Evolutionary conservation across 2,888 invertebrate species (phyloP).

Genomic region (Gortyna flavago): DNA sequence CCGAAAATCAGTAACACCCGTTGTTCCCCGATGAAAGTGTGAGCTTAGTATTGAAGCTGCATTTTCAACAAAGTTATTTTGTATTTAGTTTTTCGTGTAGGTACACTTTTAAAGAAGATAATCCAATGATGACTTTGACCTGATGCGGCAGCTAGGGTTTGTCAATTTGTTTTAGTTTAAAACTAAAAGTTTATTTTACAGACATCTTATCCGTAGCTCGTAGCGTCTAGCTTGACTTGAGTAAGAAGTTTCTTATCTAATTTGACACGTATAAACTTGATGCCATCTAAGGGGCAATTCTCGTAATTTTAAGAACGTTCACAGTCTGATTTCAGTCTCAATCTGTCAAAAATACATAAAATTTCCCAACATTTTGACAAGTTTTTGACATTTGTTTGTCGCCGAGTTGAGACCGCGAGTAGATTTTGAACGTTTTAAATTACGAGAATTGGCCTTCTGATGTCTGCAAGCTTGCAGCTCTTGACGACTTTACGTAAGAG

Average conservation of each 20-base stretch:
- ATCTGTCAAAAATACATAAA: no score
- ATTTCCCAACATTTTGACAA: no score
- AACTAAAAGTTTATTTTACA: constrained; percentile 5
- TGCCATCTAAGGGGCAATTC: no score
- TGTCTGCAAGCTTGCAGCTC: constrained; percentile 19
- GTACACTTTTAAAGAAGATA: neutral
- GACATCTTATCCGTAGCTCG: constrained; percentile 9
- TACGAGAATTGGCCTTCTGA: no score
- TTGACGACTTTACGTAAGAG: constrained; percentile 30
- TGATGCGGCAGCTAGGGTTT: neutral
- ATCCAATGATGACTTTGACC: neutral
- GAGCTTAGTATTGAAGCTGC: neutral
- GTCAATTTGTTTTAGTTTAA: no score
- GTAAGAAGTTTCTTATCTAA: constrained; percentile 42
- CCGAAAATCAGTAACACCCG: constrained; percentile 16
- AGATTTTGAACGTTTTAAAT: no score
- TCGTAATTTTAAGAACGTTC: no score
- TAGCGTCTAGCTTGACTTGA: constrained; percentile 1
- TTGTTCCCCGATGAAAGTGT: neutral
- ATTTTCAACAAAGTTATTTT: neutral
- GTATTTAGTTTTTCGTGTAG: neutral
- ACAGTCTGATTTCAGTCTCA: no score
- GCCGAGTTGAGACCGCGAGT: no score
- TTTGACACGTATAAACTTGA: constrained; percentile 39
- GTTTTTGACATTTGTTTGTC: no score